Percentiles rank a stretch among this genome's conserved stretches.
Evolutionary conservation across 2,888 invertebrate species (phyloP).

Genomic region (Oscheius sp.): DNA sequence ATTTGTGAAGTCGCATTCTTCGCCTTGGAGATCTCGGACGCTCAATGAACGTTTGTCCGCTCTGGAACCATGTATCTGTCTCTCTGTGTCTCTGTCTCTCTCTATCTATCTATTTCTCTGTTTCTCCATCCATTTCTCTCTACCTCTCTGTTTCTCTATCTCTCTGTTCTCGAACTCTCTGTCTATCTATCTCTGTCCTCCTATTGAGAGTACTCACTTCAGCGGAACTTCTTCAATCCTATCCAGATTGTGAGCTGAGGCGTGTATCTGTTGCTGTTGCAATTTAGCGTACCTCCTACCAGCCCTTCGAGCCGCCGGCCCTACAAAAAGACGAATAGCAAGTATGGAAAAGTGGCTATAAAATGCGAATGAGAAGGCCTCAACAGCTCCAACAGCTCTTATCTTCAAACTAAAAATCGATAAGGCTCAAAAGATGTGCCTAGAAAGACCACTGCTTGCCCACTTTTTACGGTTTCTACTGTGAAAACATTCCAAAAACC

Average conservation of each 20-base stretch:
- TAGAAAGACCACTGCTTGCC: neutral
- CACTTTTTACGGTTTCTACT: neutral
- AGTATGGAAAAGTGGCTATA: neutral
- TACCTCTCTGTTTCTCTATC: neutral
- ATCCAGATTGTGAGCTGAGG: conserved; percentile 35
- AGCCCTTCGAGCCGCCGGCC: conserved; percentile 36
- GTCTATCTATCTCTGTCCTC: neutral
- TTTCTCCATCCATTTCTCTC: neutral
- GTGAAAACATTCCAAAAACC: neutral
- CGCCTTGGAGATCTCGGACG: conserved; percentile 56
- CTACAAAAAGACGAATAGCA: conserved; percentile 1
- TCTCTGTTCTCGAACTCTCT: conserved; percentile 36
- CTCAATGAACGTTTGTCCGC: conserved; percentile 49
- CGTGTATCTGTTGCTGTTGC: conserved; percentile 27
- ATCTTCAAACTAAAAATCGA: neutral
- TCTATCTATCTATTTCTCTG: neutral
- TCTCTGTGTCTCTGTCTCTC: neutral
- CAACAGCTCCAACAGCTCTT: neutral
- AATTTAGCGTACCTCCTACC: conserved; percentile 34
- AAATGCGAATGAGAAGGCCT: neutral
- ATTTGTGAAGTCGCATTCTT: conserved; percentile 55
- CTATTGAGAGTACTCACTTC: conserved; percentile 9
- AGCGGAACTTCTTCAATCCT: conserved; percentile 25
- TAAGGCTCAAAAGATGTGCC: neutral
- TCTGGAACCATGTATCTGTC: conserved; percentile 25